Evolutionary conservation across 2,113 vertebrate species (phyloP).

Genomic region (Hippocampus comes): DNA sequence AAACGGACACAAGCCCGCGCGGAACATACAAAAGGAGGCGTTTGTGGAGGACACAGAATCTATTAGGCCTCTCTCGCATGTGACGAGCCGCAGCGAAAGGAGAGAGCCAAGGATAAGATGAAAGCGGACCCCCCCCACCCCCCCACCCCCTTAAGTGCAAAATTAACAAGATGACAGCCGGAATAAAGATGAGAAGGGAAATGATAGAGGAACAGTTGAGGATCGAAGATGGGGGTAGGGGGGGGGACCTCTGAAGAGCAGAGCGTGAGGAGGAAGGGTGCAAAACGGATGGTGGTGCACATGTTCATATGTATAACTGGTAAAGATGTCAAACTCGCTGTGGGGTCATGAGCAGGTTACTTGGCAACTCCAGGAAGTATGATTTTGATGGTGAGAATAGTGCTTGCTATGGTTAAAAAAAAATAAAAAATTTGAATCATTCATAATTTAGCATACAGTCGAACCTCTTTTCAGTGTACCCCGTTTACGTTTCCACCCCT

Average conservation of each 20-base stretch:
- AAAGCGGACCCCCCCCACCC: neutral
- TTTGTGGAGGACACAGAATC: neutral
- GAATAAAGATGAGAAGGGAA: slow-evolving; percentile 33
- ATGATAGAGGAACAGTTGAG: neutral
- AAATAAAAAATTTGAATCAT: no score
- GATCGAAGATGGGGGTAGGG: neutral
- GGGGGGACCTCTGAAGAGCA: neutral
- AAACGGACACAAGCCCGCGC: neutral
- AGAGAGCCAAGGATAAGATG: neutral
- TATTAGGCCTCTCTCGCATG: slow-evolving; percentile 16
- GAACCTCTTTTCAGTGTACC: no score
- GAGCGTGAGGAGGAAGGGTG: neutral
- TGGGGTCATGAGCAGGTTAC: neutral
- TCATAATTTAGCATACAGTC: no score
- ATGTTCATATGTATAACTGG: neutral
- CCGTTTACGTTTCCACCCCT: no score
- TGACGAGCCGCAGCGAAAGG: neutral
- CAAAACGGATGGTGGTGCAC: slow-evolving; percentile 13
- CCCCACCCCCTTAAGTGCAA: neutral
- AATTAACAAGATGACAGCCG: slow-evolving; percentile 28
- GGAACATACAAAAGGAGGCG: neutral
- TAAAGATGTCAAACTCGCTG: neutral
- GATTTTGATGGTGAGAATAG: neutral
- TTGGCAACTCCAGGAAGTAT: neutral
- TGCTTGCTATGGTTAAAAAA: neutral